Base-by-base conservation (phyloP, 2,888 invertebrate genomes). In the Drosophila colorata region DNA sequence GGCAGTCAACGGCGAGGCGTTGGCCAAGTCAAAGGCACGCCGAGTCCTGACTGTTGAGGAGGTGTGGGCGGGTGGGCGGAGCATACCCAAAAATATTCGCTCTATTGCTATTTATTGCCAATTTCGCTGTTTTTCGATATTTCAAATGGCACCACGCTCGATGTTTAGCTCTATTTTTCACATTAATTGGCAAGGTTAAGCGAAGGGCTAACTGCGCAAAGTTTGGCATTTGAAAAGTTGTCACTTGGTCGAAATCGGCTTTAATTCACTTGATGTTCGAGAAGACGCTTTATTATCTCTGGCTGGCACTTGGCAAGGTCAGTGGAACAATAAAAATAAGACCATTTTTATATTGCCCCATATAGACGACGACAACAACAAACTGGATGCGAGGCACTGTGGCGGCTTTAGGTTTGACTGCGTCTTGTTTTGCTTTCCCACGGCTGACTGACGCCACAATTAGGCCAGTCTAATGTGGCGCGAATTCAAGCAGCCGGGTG, bases 181-280 rank as follows among this genome's bases (percentile, higher is more conserved):
- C 78, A 74, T 87, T 84, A 88, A 84, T 88, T 83, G 87, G 84
- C 82, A 83, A 73, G 88, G 82, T 80, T 86, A 88, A 76, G 68
- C 65, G 80, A 49, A 57, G 78, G 35, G 63, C 44, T 44, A 52
- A 48, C 63, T 63, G 52, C 28, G 35, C 52, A 51, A 51, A 33
- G 43, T 66, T 46, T 46, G 59, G 55, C 63, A 69, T 78, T 63
- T 70, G 78, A 77, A 80, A 74, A 74, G 64, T 79, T 64, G 80
- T 65, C 64, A 56, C 38, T 74, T 38, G 51, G 23, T 51, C 13
- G 56, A 48, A 59, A 63, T 67, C 61, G 53, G 69, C 67, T 69
- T 57, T 41, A 74, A 66, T 61, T 68, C 72, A 74, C 48, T 79
- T 61, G 61, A 64, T 81, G 67, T 81, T 60, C 60, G 60, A 59